Evolutionary conservation across 64 coral and sea anemone species (phyloP).

Genomic region (Stichodactyla helianthus): DNA sequence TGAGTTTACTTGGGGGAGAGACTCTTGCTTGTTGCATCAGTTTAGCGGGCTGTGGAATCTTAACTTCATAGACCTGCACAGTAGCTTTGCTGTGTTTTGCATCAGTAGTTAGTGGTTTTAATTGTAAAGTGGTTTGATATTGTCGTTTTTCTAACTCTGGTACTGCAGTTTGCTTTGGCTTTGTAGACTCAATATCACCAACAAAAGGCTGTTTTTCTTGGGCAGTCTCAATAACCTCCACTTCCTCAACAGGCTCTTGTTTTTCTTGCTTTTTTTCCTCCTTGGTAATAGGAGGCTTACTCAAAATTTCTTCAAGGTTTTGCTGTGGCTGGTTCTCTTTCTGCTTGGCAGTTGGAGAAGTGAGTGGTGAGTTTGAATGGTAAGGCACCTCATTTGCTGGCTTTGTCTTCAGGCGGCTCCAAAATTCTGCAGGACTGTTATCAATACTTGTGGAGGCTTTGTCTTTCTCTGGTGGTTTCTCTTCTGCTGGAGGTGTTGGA

Average conservation of each 20-base stretch:
- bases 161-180: background rate
- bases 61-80: constrained; percentile 1
- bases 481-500: background rate
- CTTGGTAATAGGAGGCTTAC: background rate
- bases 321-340: background rate
- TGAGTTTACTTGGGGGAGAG: background rate
- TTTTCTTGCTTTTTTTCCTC: background rate
- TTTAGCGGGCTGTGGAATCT: background rate
- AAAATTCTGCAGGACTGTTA: constrained; percentile 42
- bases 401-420: constrained; percentile 47
- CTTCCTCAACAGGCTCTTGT: background rate
- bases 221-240: background rate
- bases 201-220: background rate
- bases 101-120: background rate
- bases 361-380: background rate
- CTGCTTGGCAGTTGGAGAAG: background rate
- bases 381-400: background rate
- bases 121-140: background rate
- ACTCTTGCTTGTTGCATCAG: background rate
- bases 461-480: background rate
- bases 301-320: background rate
- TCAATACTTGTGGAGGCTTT: background rate
- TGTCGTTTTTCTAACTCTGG: background rate
- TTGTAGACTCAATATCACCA: background rate
- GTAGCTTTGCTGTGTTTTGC: background rate